Conservation (phyloP, 2,888 invertebrate genomes). For the Agriopis leucophaearia region DNA sequence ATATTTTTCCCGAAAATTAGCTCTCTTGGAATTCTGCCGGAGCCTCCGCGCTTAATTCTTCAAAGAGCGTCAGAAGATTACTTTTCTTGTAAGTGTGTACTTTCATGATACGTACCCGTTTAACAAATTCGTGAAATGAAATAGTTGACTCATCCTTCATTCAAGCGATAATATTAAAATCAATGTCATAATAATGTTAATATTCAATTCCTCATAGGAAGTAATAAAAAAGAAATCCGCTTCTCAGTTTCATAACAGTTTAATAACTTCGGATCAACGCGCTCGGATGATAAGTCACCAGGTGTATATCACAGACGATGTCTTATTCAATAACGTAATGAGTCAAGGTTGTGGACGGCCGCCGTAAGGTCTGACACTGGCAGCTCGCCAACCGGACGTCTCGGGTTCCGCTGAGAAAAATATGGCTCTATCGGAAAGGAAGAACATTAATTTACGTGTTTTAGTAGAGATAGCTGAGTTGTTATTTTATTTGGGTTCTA, state of each 20-base stretch:
- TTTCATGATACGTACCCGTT: not conserved
- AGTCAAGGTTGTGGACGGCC: not conserved
- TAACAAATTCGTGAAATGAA: conserved; percentile 4
- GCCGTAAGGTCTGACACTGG: conserved; percentile 4
- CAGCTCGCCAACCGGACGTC: conserved; percentile 2
- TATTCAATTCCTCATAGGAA: not conserved
- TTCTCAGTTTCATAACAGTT: not conserved
- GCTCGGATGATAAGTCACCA: not conserved
- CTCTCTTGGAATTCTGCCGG: conserved; percentile 3
- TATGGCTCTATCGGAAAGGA: conserved; percentile 56
- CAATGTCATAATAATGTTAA: not conserved
- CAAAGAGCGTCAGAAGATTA: conserved; percentile 16
- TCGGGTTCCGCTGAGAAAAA: conserved; percentile 53
- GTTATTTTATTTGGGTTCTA: conserved; percentile 6
- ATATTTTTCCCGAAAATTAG: conserved; percentile 20
- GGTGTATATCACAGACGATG: conserved; percentile 3
- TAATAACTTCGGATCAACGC: not conserved
- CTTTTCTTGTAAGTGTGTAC: conserved; percentile 13
- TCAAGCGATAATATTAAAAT: not conserved
- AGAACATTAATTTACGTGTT: conserved; percentile 55
- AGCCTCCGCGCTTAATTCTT: conserved; percentile 14
- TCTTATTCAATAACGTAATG: not conserved
- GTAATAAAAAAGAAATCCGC: not conserved
- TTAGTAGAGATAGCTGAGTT: conserved; percentile 35
- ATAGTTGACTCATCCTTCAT: not conserved